Base-by-base conservation (phyloP, 2,888 invertebrate species). In the Unio delphinus region DNA sequence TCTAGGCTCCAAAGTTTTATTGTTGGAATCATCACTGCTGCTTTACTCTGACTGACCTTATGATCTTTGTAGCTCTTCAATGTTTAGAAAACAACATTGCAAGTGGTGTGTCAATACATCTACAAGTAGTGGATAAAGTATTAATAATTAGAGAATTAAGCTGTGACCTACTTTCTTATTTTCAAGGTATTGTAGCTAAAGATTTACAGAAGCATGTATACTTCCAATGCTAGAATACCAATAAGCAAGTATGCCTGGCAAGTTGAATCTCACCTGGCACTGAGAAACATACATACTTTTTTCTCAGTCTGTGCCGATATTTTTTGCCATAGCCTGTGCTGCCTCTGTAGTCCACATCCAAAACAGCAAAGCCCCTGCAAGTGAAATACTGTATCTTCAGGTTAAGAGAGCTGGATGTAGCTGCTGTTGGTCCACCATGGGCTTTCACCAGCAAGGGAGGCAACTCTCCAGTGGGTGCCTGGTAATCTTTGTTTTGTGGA, bases 261-360 rank as follows among this genome's bases (percentile, higher is more conserved):
- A 63, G 8, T 20, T 18, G 23, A 65, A 65, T 18, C 11, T 34
- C 30, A 45, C 18, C 28, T 45, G 26, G 17, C 23, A 62, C 20
- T 20, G 17, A 28, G 30, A 30, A 62, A 6, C 30, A 45, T 15
- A 77, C 83, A 75, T 67, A 89, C 89, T 84, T 82, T 62, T 69
- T 67, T 18, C 82, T 77, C n/a, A 87, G 86, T 74, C 81, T 78
- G 64, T 89, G 80, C 54, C 91, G 78, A 81, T 90, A 91, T 8
- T 80, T 73, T 23, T 87, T 84, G 28, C 91, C 91, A 76, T 86
- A 89, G 8, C 90, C 90, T 28, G 90, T 89, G 61, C 90, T 90
- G 30, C 91, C 91, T 23, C 91, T 80, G 78, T 91, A 91, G 79
- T 90, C 89, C 11, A 91, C 89, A 83, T 90, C 90, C 56, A 90